Conservation (phyloP, 2,113 vertebrate species). For the Sphyrna mokarran region DNA sequence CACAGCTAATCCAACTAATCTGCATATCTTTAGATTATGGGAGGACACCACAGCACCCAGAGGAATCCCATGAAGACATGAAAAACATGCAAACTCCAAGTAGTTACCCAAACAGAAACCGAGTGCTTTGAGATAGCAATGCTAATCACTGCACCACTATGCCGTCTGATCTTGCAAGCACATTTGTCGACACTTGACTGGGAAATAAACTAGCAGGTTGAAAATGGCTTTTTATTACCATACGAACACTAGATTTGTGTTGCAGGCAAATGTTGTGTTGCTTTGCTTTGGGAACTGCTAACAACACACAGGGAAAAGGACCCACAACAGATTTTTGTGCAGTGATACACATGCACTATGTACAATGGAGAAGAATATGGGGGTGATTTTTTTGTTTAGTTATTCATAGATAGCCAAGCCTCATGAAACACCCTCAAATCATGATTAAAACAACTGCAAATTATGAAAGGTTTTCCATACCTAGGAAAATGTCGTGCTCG, state of each 20-base stretch:
- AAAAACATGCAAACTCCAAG: too few relatives aligned
- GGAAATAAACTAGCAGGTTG: not conserved
- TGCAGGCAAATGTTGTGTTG: not conserved
- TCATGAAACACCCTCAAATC: not conserved
- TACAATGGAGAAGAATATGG: not conserved
- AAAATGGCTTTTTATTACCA: not conserved
- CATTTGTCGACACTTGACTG: not conserved
- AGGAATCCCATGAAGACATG: too few relatives aligned
- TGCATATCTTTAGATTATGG: too few relatives aligned
- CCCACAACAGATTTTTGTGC: not conserved
- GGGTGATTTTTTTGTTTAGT: not conserved
- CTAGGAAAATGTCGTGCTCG: conserved; percentile 77
- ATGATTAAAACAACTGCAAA: not conserved
- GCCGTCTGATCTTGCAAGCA: not conserved
- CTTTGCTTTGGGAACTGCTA: not conserved
- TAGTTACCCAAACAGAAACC: too few relatives aligned
- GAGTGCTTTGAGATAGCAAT: too few relatives aligned
- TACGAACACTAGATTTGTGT: not conserved
- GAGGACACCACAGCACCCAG: too few relatives aligned
- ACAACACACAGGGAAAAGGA: not conserved
- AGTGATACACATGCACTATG: not conserved
- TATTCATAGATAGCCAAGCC: not conserved
- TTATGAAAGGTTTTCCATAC: conserved; percentile 51
- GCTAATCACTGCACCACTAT: too few relatives aligned
- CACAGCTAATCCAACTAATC: too few relatives aligned